These are phyloP conservation scores for Otolemur garnettii DNA, from an alignment of 2,113 vertebrate species.

Conservation along the genomic window DNA sequence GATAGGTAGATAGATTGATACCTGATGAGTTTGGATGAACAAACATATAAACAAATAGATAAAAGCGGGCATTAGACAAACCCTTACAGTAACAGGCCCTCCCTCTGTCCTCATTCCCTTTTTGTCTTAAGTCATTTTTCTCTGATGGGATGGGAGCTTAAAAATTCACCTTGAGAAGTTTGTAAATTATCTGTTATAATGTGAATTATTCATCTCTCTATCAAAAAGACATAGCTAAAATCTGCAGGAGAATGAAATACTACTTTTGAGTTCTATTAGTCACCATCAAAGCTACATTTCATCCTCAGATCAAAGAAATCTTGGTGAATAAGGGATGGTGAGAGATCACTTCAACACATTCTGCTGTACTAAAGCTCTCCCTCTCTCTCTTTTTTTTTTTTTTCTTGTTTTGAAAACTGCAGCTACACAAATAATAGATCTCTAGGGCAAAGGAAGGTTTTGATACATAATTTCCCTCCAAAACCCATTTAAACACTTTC, in stretches of 20 bases:
- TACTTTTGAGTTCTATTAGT: slow-evolving; percentile 66
- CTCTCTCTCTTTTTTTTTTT: not conserved
- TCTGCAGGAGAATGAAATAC: slow-evolving; percentile 42
- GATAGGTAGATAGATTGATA: not conserved
- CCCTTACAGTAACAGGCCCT: not conserved
- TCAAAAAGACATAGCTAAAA: slow-evolving; percentile 50
- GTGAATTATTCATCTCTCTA: slow-evolving; percentile 60
- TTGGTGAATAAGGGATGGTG: not conserved
- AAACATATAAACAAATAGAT: slow-evolving; percentile 8
- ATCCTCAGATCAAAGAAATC: slow-evolving; percentile 67
- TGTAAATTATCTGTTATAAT: slow-evolving; percentile 52
- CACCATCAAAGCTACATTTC: slow-evolving; percentile 43
- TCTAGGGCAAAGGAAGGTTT: slow-evolving; percentile 44
- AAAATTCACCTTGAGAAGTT: slow-evolving; percentile 36
- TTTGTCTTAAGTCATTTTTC: slow-evolving; percentile 39
- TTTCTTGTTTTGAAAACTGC: slow-evolving; percentile 40
- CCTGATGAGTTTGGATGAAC: slow-evolving; percentile 4
- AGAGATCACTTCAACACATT: slow-evolving; percentile 48
- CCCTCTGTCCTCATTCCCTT: slow-evolving; percentile 1
- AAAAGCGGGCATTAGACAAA: not conserved
- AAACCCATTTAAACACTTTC: slow-evolving; percentile 36
- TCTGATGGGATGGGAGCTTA: slow-evolving; percentile 53
- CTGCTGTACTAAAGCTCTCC: not conserved
- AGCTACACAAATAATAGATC: not conserved
- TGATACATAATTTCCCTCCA: slow-evolving; percentile 18